Evolutionary conservation across 2,888 invertebrate species (phyloP).

Genomic region (Watsonalla cultraria): DNA sequence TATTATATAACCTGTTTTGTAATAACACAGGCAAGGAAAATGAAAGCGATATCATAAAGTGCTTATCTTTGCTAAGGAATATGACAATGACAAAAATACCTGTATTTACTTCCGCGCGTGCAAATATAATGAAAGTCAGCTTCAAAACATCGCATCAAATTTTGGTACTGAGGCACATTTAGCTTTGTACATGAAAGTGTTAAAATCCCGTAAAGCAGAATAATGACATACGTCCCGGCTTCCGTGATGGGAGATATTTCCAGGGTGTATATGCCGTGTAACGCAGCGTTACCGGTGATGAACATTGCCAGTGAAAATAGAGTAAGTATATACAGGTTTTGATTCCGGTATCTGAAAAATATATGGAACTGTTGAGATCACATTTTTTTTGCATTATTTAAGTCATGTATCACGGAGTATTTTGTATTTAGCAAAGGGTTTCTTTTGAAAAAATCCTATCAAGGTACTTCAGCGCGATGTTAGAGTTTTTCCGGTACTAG

Average conservation of each 20-base stretch:
- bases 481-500: no score
- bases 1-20: no score
- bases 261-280: slow-evolving; percentile 25
- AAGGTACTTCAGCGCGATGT: no score
- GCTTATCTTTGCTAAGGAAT: no score
- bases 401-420: no score
- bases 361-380: background rate
- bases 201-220: slow-evolving; percentile 39
- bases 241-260: slow-evolving; percentile 42
- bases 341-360: slow-evolving; percentile 29
- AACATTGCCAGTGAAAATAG: background rate
- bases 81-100: slow-evolving; percentile 19
- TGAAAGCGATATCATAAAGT: no score
- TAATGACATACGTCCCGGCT: slow-evolving; percentile 36
- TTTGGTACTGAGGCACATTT: slow-evolving; percentile 33
- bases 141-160: slow-evolving; percentile 31
- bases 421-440: no score
- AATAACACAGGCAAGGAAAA: no score
- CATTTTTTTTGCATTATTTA: no score
- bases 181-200: slow-evolving; percentile 32
- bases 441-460: no score
- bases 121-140: slow-evolving; percentile 47
- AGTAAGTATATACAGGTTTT: slow-evolving; percentile 15
- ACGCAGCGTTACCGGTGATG: slow-evolving; percentile 10
- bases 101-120: slow-evolving; percentile 34